These are phyloP conservation scores for Cariama cristata DNA, from an alignment of 2,113 vertebrate species.

Conservation along the genomic window DNA sequence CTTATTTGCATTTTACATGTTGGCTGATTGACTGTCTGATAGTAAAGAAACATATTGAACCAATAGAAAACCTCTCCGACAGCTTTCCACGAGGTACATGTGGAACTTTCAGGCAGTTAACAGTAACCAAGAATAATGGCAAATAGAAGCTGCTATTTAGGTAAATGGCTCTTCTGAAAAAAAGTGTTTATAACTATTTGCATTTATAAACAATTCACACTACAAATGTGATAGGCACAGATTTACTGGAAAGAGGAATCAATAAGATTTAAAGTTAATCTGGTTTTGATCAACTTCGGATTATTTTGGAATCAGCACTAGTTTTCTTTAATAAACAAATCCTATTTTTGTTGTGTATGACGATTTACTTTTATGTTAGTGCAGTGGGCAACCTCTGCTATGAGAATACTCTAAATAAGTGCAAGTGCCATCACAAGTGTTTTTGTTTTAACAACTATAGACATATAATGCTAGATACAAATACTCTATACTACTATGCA, in stretches of 20 bases:
- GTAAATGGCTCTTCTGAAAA: background rate
- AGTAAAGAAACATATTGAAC: background rate
- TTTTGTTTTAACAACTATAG: background rate
- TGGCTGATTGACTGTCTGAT: background rate
- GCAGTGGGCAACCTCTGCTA: background rate
- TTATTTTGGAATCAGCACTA: background rate
- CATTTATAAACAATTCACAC: background rate
- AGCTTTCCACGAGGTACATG: background rate
- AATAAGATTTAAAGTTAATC: background rate
- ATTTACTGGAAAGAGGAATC: background rate
- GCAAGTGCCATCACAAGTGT: background rate
- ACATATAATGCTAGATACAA: background rate
- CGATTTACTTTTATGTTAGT: background rate
- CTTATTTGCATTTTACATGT: slow-evolving; percentile 10
- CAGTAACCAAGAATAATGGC: background rate
- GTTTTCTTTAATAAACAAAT: background rate
- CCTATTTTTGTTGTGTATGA: background rate
- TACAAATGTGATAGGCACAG: background rate
- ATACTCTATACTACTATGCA: background rate
- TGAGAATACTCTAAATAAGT: background rate
- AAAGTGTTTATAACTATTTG: background rate
- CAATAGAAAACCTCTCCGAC: background rate
- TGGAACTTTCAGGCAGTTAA: background rate
- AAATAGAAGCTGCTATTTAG: background rate
- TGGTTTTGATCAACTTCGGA: background rate